Conservation (phyloP, 2,113 vertebrate genomes). For the Perca flavescens region DNA sequence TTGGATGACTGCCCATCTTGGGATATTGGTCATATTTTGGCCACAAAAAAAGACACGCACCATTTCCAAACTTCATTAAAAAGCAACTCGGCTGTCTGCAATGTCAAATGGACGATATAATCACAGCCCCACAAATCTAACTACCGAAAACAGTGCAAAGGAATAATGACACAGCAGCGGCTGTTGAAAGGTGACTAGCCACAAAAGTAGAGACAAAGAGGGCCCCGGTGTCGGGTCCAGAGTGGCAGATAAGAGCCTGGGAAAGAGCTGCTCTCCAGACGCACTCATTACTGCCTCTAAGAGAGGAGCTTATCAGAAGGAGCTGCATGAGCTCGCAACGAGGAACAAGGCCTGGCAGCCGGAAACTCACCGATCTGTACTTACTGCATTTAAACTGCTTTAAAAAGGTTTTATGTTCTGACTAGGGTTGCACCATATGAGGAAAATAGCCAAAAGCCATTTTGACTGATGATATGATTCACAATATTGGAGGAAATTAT, state of each 20-base stretch:
- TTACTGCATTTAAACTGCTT: neutral
- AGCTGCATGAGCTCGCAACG: constrained; percentile 12
- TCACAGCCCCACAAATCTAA: neutral
- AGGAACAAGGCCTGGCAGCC: constrained; percentile 21
- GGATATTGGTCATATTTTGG: neutral
- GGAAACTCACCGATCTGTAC: neutral
- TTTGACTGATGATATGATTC: too few relatives aligned
- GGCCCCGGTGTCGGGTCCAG: constrained; percentile 10
- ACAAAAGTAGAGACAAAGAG: constrained; percentile 46
- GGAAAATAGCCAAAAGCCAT: too few relatives aligned
- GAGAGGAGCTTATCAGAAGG: constrained; percentile 33
- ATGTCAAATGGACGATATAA: neutral
- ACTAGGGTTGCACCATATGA: too few relatives aligned
- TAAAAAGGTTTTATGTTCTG: neutral
- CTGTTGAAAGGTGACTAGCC: constrained; percentile 16
- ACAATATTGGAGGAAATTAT: too few relatives aligned
- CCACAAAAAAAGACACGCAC: neutral
- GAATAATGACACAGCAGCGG: neutral
- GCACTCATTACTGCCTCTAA: constrained; percentile 11
- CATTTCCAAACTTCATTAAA: neutral
- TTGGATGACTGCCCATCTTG: neutral
- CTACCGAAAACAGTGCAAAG: neutral
- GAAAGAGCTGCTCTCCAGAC: constrained; percentile 8
- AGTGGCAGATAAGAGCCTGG: constrained; percentile 39
- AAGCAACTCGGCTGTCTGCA: neutral